Conservation (phyloP, 2,888 invertebrate species). For the Notodonta dromedarius region DNA sequence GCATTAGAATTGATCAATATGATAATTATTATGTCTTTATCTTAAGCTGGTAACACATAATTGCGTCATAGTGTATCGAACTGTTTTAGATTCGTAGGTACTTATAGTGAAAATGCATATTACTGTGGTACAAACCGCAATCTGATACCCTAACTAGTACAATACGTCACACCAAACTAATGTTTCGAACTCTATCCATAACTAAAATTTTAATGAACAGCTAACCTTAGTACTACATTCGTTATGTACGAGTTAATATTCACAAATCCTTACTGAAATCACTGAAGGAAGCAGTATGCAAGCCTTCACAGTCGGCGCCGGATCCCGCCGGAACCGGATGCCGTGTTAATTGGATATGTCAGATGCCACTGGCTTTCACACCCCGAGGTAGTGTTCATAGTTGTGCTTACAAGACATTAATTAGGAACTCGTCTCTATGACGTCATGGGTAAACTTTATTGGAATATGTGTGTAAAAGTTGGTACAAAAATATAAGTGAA, state of each 20-base stretch:
- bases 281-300: constrained; percentile 48
- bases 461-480: not conserved
- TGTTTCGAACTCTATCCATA: no score
- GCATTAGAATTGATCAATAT: no score
- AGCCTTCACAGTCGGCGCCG: constrained; percentile 49
- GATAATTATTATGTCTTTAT: no score
- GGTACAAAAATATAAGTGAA: not conserved
- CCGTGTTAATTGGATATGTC: constrained; percentile 82
- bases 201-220: no score
- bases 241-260: not conserved
- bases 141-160: no score
- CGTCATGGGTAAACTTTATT: not conserved
- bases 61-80: no score
- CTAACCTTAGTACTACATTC: no score
- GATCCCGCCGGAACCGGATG: constrained; percentile 68
- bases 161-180: no score
- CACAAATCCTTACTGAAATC: constrained; percentile 45
- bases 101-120: no score
- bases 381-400: constrained; percentile 72
- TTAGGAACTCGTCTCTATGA: constrained; percentile 53
- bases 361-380: constrained; percentile 79
- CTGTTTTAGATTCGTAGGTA: no score
- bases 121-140: no score
- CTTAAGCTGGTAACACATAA: no score
- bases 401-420: constrained; percentile 75